A percentile compares a stretch with the other conserved stretches of the same genome.
Evolutionary conservation across 2,888 invertebrate species (phyloP).

Genomic region (Sminthurinus aureus): DNA sequence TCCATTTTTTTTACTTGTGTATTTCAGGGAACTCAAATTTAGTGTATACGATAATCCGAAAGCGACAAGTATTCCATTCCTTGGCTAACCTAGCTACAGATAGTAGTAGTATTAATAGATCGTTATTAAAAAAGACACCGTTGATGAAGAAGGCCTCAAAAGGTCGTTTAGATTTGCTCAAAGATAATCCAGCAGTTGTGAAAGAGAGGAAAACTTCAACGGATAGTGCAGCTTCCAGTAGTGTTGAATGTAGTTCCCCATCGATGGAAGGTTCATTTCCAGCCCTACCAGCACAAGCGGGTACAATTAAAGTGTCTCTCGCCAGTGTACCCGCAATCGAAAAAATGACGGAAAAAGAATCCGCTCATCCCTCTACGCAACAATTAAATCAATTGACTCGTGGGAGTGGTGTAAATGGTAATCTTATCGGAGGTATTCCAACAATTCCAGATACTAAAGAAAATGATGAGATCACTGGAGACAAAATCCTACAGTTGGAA

Average conservation of each 20-base stretch:
- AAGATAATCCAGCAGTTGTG: slow-evolving; percentile 51
- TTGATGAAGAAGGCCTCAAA: slow-evolving; percentile 57
- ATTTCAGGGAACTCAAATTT: slow-evolving; percentile 90
- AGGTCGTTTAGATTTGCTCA: slow-evolving; percentile 56
- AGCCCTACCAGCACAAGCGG: slow-evolving; percentile 84
- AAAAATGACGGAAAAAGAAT: slow-evolving; percentile 93
- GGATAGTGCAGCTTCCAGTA: slow-evolving; percentile 48
- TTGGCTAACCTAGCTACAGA: slow-evolving; percentile 97
- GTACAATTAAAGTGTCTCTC: slow-evolving; percentile 58
- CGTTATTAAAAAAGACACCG: slow-evolving; percentile 65
- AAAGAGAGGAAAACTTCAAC: slow-evolving; percentile 60
- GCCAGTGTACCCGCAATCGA: slow-evolving; percentile 71
- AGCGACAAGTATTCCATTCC: slow-evolving; percentile 97
- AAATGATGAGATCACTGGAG: slow-evolving; percentile 5
- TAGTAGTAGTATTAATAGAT: slow-evolving; percentile 84
- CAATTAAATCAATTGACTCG: slow-evolving; percentile 62
- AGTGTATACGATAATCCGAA: slow-evolving; percentile 98
- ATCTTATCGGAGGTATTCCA: background rate
- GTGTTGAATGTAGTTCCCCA: slow-evolving; percentile 56
- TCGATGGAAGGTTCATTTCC: slow-evolving; percentile 83
- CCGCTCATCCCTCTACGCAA: slow-evolving; percentile 76
- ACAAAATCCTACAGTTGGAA: background rate
- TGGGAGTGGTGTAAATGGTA: slow-evolving; percentile 41
- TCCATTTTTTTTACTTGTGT: background rate
- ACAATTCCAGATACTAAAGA: background rate